Evolutionary conservation across 2,797 vertebrate genomes (phyloP).

Genomic region (Sciaenops ocellatus): DNA sequence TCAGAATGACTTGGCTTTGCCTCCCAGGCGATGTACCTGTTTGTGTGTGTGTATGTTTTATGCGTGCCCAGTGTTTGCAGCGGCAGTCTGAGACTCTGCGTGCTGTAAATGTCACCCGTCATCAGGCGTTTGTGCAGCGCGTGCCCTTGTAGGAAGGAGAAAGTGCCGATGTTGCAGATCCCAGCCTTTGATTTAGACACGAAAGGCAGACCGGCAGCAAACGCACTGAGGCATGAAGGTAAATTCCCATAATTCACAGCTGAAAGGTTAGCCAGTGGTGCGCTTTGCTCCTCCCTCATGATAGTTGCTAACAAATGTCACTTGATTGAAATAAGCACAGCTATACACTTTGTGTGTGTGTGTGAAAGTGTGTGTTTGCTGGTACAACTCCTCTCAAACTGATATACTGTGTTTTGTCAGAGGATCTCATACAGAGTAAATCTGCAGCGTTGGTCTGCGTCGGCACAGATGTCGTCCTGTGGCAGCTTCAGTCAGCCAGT

Average conservation of each 20-base stretch:
- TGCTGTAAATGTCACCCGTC: slow-evolving; percentile 86
- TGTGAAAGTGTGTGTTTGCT: slow-evolving; percentile 51
- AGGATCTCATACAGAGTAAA: slow-evolving; percentile 38
- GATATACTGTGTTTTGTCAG: slow-evolving; percentile 73
- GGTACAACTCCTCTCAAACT: slow-evolving; percentile 79
- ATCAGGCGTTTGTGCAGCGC: slow-evolving; percentile 77
- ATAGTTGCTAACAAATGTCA: slow-evolving; percentile 92
- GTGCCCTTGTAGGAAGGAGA: slow-evolving; percentile 90
- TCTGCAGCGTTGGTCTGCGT: slow-evolving; percentile 52
- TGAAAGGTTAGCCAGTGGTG: slow-evolving; percentile 91
- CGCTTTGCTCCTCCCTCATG: slow-evolving; percentile 86
- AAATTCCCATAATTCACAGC: slow-evolving; percentile 98
- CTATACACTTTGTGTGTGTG: slow-evolving; percentile 71
- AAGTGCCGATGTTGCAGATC: slow-evolving; percentile 93
- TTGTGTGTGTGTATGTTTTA: slow-evolving; percentile 30
- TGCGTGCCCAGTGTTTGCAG: slow-evolving; percentile 64
- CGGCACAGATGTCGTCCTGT: slow-evolving; percentile 34
- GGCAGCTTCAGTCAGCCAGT: slow-evolving; percentile 29
- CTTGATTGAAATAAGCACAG: slow-evolving; percentile 89
- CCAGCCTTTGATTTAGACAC: slow-evolving; percentile 96
- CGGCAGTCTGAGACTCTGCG: slow-evolving; percentile 56
- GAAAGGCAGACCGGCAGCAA: slow-evolving; percentile 89
- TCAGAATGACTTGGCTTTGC: slow-evolving; percentile 63
- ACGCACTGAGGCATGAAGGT: slow-evolving; percentile 94
- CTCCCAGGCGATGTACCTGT: slow-evolving; percentile 36